Evolutionary conservation across 2,797 vertebrate species (phyloP).

Genomic region (Chloroceryle inda): DNA sequence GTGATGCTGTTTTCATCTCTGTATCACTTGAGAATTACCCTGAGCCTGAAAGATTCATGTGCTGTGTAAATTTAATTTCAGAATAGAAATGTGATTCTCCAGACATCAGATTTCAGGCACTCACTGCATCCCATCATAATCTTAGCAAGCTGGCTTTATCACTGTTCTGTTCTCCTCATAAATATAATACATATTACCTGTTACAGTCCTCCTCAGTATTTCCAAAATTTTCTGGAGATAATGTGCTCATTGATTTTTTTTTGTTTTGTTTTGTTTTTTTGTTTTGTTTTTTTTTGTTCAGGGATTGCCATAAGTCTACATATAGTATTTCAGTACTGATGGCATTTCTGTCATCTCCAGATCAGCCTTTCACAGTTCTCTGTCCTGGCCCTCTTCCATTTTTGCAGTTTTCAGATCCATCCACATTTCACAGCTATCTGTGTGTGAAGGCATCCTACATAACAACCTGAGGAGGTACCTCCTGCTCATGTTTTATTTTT

Average conservation of each 20-base stretch:
- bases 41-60: constrained; percentile 13
- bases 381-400: neutral
- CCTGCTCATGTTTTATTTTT: neutral
- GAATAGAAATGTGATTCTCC: constrained; percentile 9
- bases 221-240: neutral
- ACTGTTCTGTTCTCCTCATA: neutral
- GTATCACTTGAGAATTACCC: constrained; percentile 25
- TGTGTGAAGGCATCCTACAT: neutral
- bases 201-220: neutral
- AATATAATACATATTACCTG: neutral
- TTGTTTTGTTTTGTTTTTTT: neutral
- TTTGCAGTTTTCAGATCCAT: neutral
- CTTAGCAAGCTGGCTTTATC: constrained; percentile 22
- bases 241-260: neutral
- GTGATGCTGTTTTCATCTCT: neutral
- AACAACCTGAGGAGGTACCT: neutral
- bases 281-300: neutral
- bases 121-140: neutral
- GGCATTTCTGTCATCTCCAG: neutral
- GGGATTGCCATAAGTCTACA: neutral
- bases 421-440: neutral
- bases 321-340: neutral
- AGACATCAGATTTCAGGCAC: constrained; percentile 2
- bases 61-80: constrained; percentile 38
- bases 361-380: neutral